Base-by-base conservation (phyloP, 2,888 invertebrate genomes). In the Caenorhabditis angaria region DNA sequence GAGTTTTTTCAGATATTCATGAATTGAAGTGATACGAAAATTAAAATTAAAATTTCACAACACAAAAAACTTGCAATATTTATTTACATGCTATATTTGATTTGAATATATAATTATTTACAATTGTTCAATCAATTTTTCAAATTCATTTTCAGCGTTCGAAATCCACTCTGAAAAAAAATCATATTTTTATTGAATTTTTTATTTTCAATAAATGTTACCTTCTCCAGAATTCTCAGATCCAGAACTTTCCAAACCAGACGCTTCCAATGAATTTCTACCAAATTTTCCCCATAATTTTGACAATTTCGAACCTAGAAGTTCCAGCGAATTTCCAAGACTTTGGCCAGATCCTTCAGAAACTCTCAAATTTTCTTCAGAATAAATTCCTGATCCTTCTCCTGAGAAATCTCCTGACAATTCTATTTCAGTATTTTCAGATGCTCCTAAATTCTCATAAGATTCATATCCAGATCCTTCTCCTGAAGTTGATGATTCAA, bases 291-390 rank as follows among this genome's bases (percentile, higher is more conserved):
- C n/a, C n/a, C n/a, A n/a, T n/a, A n/a, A n/a, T n/a, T n/a, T n/a
- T n/a, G n/a, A n/a, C n/a, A n/a, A n/a, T n/a, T n/a, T n/a, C n/a
- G n/a, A n/a, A n/a, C n/a, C n/a, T n/a, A n/a, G n/a, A n/a, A n/a
- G n/a, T n/a, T n/a, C n/a, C n/a, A n/a, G n/a, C n/a, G n/a, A n/a
- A n/a, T n/a, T n/a, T n/a, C n/a, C n/a, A n/a, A n/a, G n/a, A 20
- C 53, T 51, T 50, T n/a, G 29, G 14, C 24, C 35, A 61, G 22
- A 25, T 14, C 18, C 51, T 24, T 47, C 62, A 28, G 62, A 67
- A 2, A 47, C 18, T 41, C 28, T 63, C 2, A 41, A n/a, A n/a
- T 41, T 25, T 41, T 27, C 54, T 27, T 22, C 20, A 10, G 10
- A 14, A 47, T 2, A 41, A 47, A n/a, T 24, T 10, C 47, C 22